Evolutionary conservation across 2,888 invertebrate species (phyloP).

Genomic region (Polyommatus iphigenia): DNA sequence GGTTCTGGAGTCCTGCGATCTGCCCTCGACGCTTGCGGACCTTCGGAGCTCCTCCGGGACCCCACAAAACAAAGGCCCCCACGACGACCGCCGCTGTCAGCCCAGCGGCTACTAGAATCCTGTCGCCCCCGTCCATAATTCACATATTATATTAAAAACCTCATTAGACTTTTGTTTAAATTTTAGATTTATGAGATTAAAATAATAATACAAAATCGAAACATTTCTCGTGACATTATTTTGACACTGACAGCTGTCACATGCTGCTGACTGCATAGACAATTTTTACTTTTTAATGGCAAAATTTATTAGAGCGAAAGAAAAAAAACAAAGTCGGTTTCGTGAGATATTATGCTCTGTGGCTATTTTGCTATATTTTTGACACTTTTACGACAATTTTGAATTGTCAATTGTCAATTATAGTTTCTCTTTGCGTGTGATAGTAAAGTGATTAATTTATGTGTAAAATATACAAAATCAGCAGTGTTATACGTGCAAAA

Average conservation of each 20-base stretch:
- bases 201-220: slow-evolving; percentile 36
- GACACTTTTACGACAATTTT: background rate
- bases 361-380: background rate
- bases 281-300: background rate
- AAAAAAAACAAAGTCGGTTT: background rate
- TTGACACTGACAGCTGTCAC: slow-evolving; percentile 25
- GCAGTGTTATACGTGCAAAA: background rate
- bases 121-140: slow-evolving; percentile 86
- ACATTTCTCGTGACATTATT: slow-evolving; percentile 36
- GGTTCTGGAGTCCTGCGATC: slow-evolving; percentile 92
- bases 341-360: background rate
- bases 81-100: slow-evolving; percentile 90
- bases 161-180: slow-evolving; percentile 21
- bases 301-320: no score
- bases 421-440: background rate
- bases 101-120: slow-evolving; percentile 88
- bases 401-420: background rate
- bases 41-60: slow-evolving; percentile 83
- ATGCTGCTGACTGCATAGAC: background rate
- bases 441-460: background rate
- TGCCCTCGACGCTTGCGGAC: slow-evolving; percentile 84
- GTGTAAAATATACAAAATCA: background rate
- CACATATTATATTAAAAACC: slow-evolving; percentile 16
- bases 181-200: slow-evolving; percentile 26
- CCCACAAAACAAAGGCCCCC: slow-evolving; percentile 92